Conservation (phyloP, 1,140 invertebrate genomes). For the Eurosta solidaginis region DNA sequence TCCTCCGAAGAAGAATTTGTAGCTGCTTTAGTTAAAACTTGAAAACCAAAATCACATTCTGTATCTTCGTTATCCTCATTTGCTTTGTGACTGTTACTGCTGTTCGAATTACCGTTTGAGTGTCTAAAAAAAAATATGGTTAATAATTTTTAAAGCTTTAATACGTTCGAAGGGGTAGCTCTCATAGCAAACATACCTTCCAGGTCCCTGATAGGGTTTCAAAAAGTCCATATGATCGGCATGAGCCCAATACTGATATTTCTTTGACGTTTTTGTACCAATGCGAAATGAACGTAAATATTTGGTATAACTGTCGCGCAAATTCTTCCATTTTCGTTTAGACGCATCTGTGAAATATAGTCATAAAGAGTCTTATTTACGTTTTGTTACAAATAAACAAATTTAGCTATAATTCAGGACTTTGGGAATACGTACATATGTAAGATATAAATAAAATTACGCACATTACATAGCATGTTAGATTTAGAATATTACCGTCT, state of each 20-base stretch:
- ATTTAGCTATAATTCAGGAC: too few relatives aligned
- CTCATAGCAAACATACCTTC: conserved; percentile 40
- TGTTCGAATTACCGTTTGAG: conserved; percentile 21
- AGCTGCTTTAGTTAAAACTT: conserved; percentile 50
- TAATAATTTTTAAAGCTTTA: conserved; percentile 8
- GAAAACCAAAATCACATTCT: conserved; percentile 56
- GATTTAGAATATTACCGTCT: too few relatives aligned
- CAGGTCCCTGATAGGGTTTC: conserved; percentile 55
- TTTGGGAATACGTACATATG: too few relatives aligned
- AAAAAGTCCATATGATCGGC: conserved; percentile 58
- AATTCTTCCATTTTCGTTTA: conserved; percentile 58
- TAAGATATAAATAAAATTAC: too few relatives aligned
- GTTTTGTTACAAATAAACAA: too few relatives aligned
- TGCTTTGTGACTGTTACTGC: neutral
- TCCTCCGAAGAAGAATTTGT: conserved; percentile 45
- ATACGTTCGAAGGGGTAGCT: neutral
- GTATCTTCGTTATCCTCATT: conserved; percentile 55
- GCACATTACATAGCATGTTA: too few relatives aligned
- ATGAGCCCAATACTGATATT: conserved; percentile 59
- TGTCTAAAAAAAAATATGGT: neutral
- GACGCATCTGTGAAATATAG: conserved; percentile 58
- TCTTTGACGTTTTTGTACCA: conserved; percentile 57
- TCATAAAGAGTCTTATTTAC: too few relatives aligned
- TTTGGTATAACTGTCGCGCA: conserved; percentile 58
- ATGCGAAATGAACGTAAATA: conserved; percentile 57